Evolutionary conservation across 2,888 invertebrate species (phyloP), one percentile per base, ranked within the genome.

Genomic region (Hemicrepidius hirtus): DNA sequence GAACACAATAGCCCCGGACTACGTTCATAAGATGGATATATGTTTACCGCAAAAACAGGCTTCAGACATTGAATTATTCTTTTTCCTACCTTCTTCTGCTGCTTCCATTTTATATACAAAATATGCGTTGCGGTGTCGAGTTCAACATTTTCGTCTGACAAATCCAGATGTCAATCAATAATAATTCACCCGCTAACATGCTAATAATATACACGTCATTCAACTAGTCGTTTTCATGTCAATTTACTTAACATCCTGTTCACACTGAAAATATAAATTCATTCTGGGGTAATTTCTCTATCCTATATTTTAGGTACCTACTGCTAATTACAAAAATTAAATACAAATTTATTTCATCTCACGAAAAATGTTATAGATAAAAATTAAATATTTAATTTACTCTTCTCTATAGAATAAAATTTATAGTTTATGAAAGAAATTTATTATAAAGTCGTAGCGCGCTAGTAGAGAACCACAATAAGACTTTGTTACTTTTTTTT

Each of bases 91-190:
- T 53, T 53, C 12, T 6, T 16, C 28, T 13, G 24, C 28, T 53
- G n/a, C 53, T 53, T 24, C 50, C 13, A 13, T 53, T 53, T 53
- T n/a, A 3, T 13, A 3, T 10, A n/a, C 7, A 28, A 53, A 53
- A 21, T 53, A 28, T 53, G 3, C 10, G 53, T 32, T n/a, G 20
- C 20, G 53, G 9, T 10, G 46, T 9, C 16, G 53, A 32, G 16
- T 12, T 53, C 13, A 28, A 21, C 53, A 21, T 35, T 57, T 37
- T 20, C 50, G n/a, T 50, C 57, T 57, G 57, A 37, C 57, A 57
- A 57, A 57, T 57, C 35, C 57, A 57, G 57, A 57, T 37, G 57
- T 57, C 57, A 57, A 57, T 57, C 57, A 32, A 57, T 57, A 20
- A 20, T 37, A 57, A 37, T 37, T 57, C 57, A 37, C 10, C 57